Base-by-base conservation (phyloP, 2,113 vertebrate genomes). In the Serilophus lunatus region DNA sequence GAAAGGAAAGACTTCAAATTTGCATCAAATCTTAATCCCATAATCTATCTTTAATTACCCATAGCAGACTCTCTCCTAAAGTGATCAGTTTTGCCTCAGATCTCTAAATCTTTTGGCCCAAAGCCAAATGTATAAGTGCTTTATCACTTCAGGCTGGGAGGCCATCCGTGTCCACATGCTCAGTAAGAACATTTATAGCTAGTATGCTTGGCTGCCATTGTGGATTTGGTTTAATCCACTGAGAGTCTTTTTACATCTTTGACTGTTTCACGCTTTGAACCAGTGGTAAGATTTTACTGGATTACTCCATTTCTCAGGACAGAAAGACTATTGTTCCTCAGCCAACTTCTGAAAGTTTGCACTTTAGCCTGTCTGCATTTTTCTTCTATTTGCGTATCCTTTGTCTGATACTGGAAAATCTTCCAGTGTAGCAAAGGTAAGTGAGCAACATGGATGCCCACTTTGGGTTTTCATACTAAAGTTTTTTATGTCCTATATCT, bases 31-130 rank as follows among this genome's bases (percentile, higher is more conserved):
- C 87, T 94, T 97, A 97, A 98, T 97, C 94, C 95, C 96, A 84
- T 96, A 95, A 97, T 96, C 97, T 95, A 81, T 60, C 93, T 95
- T 95, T 97, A 97, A 97, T 97, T 95, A 93, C 63, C 75, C 82
- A 79, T 86, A 87, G 89, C 95, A 92, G n/a, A 60, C 92, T 91
- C 81, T 70, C 87, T 94, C 84, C 91, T 92, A 87, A 86, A 94
- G 92, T 97, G 97, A 97, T 96, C 82, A 4, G 94, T 96, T 97
- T 94, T 93, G 85, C 86, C 93, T 97, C 95, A 95, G 92, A 93
- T 96, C 97, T 85, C 88, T 80, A 66, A 95, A 90, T 92, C 85
- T 93, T 97, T 92, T 96, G 95, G 92, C 65, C 49, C 65, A 92
- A 94, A 96, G 96, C 92, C 78, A 77, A 92, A 92, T 40, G 60